Base-by-base conservation (phyloP, 2,113 vertebrate genomes). In the Condylura cristata region DNA sequence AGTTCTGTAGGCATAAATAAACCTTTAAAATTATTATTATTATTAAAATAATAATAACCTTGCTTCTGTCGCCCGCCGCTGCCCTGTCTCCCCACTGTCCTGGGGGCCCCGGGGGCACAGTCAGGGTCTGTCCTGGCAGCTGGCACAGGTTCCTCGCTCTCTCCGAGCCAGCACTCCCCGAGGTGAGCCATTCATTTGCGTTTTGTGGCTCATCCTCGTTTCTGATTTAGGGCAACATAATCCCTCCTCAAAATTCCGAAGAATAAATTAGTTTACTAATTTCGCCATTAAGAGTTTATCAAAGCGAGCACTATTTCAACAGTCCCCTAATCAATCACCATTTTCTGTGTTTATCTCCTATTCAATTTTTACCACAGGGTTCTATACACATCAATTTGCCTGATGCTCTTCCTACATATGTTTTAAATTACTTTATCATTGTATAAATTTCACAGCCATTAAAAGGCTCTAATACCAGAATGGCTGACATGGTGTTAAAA, bases 221-320 rank as follows among this genome's bases (percentile, higher is more conserved):
- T 97, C 97, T 30, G 97, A 98, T 97, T 98, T 97, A 98, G 97
- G 97, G 97, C 97, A 97, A 97, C 91, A 95, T 96, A 98, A 98
- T 97, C 96, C 96, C 93, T 95, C 91, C 96, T 97, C 84, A 82
- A 98, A 98, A 96, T 89, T 76, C 90, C 46, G 13, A 90, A 95
- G 97, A 98, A 97, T 96, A 95, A 97, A 98, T 98, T 95, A 98
- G 97, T 98, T 98, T 97, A 97, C 98, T 98, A 98, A 98, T 98
- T 98, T 98, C 84, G 1, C 97, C 97, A 98, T 98, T 98, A 98
- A 97, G 96, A 96, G 93, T 97, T 97, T 96, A 98, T 98, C 97
- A 97, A 97, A 95, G 94, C 48, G 90, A 97, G 96, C 90, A 71
- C 94, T 85, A 87, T 86, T 97, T 96, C 97, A 88, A 44, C 89